These are phyloP conservation scores for Ameiurus melas DNA, from an alignment of 2,113 vertebrate genomes.

Conservation along the genomic window DNA sequence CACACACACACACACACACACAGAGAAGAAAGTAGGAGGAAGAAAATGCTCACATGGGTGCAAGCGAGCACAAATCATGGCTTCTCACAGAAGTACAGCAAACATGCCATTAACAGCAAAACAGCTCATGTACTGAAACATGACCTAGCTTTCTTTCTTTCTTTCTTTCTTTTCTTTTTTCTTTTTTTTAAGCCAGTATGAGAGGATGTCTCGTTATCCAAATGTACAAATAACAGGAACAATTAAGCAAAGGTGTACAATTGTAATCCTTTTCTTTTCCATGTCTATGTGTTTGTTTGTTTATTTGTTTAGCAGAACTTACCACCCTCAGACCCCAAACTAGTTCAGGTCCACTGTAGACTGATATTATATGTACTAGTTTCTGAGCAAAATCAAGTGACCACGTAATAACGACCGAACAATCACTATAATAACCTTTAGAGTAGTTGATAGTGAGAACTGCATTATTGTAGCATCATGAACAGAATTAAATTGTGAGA, in stretches of 20 bases:
- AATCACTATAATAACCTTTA: neutral
- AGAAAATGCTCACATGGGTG: neutral
- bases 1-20: conserved; percentile 5
- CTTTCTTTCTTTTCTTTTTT: neutral
- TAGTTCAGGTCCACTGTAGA: neutral
- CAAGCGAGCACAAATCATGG: neutral
- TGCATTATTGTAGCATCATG: neutral
- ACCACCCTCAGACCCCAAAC: neutral
- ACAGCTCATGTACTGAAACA: neutral
- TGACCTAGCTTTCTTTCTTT: no score
- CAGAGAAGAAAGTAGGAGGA: neutral
- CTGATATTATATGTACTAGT: neutral
- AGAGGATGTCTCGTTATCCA: neutral
- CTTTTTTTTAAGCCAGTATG: neutral
- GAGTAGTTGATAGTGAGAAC: neutral
- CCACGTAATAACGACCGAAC: neutral
- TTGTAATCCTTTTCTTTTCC: neutral
- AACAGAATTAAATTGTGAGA: neutral
- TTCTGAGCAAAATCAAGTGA: neutral
- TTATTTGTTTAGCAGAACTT: neutral
- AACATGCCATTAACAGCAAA: neutral
- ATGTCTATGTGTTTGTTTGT: no score
- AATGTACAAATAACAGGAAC: neutral
- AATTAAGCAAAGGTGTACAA: neutral
- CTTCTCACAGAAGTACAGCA: neutral